Evolutionary conservation across 1,140 invertebrate species (phyloP).

Genomic region (Heliconius himera): DNA sequence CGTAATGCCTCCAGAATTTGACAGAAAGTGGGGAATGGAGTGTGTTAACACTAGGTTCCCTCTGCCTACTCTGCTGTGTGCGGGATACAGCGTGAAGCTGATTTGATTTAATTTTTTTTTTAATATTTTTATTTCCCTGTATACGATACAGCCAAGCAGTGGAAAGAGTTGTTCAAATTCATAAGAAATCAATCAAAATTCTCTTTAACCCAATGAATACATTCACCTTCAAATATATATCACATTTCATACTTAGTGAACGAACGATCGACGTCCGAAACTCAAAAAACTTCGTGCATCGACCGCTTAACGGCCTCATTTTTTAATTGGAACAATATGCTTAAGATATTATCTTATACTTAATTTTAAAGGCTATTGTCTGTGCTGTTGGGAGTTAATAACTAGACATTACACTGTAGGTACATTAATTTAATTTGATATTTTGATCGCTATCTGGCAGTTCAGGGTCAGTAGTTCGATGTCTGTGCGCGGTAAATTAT

Average conservation of each 20-base stretch:
- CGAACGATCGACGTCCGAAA: not conserved
- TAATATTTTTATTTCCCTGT: not conserved
- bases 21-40: too few relatives aligned
- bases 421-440: constrained; percentile 8
- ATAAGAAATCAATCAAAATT: too few relatives aligned
- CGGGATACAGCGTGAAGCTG: too few relatives aligned
- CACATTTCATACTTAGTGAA: not conserved
- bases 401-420: not conserved
- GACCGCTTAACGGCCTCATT: constrained; percentile 22
- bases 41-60: too few relatives aligned
- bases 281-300: constrained; percentile 5
- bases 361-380: constrained; percentile 18
- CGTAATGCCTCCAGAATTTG: too few relatives aligned
- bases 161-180: too few relatives aligned
- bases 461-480: not conserved
- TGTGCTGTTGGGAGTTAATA: constrained; percentile 14
- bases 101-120: too few relatives aligned
- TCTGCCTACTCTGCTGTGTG: too few relatives aligned
- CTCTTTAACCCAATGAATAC: too few relatives aligned
- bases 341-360: constrained; percentile 11
- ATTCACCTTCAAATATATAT: too few relatives aligned
- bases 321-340: constrained; percentile 21
- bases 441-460: not conserved
- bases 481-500: too few relatives aligned
- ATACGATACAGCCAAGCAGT: too few relatives aligned